A percentile compares a stretch with the other conserved stretches of the same genome.
These are phyloP conservation scores for Amphimallon solstitiale DNA, from an alignment of 2,888 invertebrate genomes.

Conservation along the genomic window DNA sequence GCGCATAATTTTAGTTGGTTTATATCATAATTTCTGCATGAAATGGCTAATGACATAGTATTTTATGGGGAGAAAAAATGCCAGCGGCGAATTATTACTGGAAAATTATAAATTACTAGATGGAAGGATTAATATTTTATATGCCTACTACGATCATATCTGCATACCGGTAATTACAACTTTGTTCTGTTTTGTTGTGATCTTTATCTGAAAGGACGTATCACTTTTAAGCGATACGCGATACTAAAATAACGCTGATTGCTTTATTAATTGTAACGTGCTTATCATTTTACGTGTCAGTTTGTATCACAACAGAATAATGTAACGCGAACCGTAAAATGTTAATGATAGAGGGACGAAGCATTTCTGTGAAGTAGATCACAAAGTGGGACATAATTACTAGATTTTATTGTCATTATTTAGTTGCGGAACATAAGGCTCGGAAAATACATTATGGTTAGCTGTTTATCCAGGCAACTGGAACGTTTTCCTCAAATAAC, in stretches of 20 bases:
- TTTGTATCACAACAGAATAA: slow-evolving; percentile 3
- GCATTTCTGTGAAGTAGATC: not conserved
- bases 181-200: not conserved
- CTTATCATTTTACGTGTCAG: slow-evolving; percentile 1
- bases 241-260: not conserved
- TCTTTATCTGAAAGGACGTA: slow-evolving; percentile 9
- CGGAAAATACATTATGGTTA: too few relatives aligned
- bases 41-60: slow-evolving; percentile 14
- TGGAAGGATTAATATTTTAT: too few relatives aligned
- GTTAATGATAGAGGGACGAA: not conserved
- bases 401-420: too few relatives aligned
- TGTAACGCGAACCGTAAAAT: not conserved
- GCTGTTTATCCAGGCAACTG: too few relatives aligned
- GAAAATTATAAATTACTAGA: slow-evolving; percentile 1
- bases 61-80: not conserved
- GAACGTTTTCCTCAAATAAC: too few relatives aligned
- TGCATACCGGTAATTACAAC: not conserved
- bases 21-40: slow-evolving; percentile 5
- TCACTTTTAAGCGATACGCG: not conserved
- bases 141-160: not conserved
- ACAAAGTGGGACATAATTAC: not conserved
- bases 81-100: not conserved
- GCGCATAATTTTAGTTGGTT: not conserved
- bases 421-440: too few relatives aligned
- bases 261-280: slow-evolving; percentile 15